Evolutionary conservation across 35 echinoderm and acorn worm genomes (phyloP).

Genomic region (Heliocidaris tuberculata): DNA sequence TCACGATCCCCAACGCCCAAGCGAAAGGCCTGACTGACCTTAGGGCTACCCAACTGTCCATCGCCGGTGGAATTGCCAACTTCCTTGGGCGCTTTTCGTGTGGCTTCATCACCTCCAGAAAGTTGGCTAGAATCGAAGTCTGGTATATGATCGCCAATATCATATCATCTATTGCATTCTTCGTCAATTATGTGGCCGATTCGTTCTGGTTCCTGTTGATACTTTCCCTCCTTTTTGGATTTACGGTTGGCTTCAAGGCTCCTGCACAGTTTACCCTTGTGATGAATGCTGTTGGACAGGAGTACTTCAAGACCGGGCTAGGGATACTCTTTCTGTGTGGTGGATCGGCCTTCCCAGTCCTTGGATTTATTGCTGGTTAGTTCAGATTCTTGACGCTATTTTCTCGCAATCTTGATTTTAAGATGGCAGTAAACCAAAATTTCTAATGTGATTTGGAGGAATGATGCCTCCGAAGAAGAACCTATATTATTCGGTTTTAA

Average conservation of each 20-base stretch:
- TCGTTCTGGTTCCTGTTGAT: neutral
- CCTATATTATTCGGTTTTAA: too few species aligned
- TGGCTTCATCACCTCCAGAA: neutral
- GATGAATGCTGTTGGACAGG: neutral
- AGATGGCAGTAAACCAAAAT: too few species aligned
- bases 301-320: neutral
- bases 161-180: neutral
- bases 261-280: neutral
- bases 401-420: too few species aligned
- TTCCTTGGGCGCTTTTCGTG: neutral
- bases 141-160: neutral
- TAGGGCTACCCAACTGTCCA: neutral
- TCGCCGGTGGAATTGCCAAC: neutral
- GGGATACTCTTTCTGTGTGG: neutral
- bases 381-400: neutral
- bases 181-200: neutral
- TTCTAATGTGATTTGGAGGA: too few species aligned
- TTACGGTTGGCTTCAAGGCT: neutral
- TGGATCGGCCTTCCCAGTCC: neutral
- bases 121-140: neutral
- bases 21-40: neutral
- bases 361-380: neutral
- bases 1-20: neutral
- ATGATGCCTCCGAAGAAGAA: too few species aligned
- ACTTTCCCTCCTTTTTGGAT: neutral